A percentile compares a stretch with the other conserved stretches of the same genome.
Evolutionary conservation across 1,140 invertebrate genomes (phyloP).

Genomic region (Pomphorhynchus laevis): DNA sequence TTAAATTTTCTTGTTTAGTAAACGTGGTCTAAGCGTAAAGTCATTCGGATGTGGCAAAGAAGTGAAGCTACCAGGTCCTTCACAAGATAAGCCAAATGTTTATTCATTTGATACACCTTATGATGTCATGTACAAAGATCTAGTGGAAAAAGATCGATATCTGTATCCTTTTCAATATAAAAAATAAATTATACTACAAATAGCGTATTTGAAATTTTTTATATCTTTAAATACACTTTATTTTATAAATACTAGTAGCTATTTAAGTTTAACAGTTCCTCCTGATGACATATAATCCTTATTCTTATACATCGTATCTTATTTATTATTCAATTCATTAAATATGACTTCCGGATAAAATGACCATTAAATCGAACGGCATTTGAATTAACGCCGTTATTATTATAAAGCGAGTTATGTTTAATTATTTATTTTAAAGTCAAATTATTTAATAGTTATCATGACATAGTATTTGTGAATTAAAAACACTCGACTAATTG

Average conservation of each 20-base stretch:
- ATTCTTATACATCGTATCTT: no score
- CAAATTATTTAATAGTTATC: no score
- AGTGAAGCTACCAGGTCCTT: conserved; percentile 65
- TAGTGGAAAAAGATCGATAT: conserved; percentile 28
- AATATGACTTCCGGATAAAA: no score
- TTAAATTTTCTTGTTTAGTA: conserved; percentile 23
- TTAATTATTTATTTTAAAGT: no score
- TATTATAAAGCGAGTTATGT: no score
- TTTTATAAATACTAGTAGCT: background rate
- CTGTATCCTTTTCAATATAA: conserved; percentile 28
- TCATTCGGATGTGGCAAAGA: conserved; percentile 79
- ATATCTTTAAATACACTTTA: background rate
- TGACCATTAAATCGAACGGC: no score
- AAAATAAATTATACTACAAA: background rate
- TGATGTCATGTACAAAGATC: conserved; percentile 80
- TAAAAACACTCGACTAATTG: no score
- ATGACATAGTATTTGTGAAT: no score
- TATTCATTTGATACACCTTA: conserved; percentile 81
- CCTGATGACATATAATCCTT: no score
- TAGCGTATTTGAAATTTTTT: background rate
- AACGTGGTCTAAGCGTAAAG: conserved; percentile 72
- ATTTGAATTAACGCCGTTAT: no score
- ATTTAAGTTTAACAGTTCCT: no score
- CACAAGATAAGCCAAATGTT: conserved; percentile 68
- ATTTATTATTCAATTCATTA: no score